Percentiles rank a stretch among this genome's conserved stretches.
phyloP scores from a whole-genome alignment of 2,888 invertebrate genomes.

The Holacanthella duospinosa region DNA sequence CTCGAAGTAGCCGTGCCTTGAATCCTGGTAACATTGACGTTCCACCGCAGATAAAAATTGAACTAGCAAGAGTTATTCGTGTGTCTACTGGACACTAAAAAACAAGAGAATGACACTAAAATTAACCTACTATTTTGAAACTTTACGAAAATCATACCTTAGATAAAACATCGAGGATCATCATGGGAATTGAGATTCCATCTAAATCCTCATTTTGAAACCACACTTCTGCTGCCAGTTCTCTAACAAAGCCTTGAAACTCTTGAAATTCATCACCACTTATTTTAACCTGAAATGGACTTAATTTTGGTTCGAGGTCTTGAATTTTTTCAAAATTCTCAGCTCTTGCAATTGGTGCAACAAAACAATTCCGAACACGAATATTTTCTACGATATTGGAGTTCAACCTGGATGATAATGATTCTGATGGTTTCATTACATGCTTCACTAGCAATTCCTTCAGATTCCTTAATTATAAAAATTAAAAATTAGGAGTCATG shows the following conservation, averaged over 20 bases:
- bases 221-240: conserved; percentile 70
- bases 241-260: conserved; percentile 61
- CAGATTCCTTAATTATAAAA: conserved; percentile 41
- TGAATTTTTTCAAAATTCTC: conserved; percentile 39
- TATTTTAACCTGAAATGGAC: conserved; percentile 41
- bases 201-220: conserved; percentile 71
- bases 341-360: conserved; percentile 62
- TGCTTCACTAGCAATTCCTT: conserved; percentile 39
- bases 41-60: conserved; percentile 79
- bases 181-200: conserved; percentile 66
- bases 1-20: conserved; percentile 62
- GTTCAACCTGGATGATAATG: conserved; percentile 15
- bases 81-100: conserved; percentile 69
- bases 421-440: conserved; percentile 41
- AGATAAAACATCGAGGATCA: conserved; percentile 70
- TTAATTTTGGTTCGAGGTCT: conserved; percentile 16
- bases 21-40: conserved; percentile 74
- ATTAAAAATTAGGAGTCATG: conserved; percentile 16
- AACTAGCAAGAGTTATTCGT: conserved; percentile 63
- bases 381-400: conserved; percentile 60
- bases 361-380: conserved; percentile 72
- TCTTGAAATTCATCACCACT: conserved; percentile 51
- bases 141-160: conserved; percentile 44
- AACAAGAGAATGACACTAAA: not conserved
- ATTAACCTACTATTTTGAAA: not conserved